These are phyloP conservation scores for Kuschelorhynchus macadamiae DNA, from an alignment of 2,888 invertebrate species.

Conservation along the genomic window DNA sequence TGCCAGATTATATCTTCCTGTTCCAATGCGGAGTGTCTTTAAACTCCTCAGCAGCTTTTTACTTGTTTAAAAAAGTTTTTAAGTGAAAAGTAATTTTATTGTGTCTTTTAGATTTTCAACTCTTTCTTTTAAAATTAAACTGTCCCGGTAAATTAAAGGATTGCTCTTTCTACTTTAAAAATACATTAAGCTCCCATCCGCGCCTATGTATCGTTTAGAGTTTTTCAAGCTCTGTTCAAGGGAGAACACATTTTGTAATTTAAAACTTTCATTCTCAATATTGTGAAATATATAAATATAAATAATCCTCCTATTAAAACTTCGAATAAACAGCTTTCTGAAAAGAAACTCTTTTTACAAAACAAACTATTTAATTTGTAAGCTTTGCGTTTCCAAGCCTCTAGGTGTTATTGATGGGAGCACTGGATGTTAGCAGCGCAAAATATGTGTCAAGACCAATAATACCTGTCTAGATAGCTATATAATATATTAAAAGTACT, in stretches of 20 bases:
- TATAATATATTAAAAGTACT: no score
- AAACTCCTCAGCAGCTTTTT: conserved; percentile 33
- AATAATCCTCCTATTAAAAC: no score
- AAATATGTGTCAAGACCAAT: no score
- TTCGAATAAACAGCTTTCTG: no score
- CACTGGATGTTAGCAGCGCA: no score
- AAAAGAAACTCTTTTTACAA: no score
- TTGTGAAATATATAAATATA: no score
- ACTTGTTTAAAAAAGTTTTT: conserved; percentile 43
- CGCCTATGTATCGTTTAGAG: conserved; percentile 1
- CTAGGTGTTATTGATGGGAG: no score
- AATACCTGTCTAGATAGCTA: no score
- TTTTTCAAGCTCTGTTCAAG: background rate
- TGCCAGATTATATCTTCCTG: conserved; percentile 48
- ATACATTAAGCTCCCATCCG: background rate
- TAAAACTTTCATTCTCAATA: no score
- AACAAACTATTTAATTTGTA: no score
- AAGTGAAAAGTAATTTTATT: conserved; percentile 46
- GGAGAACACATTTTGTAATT: background rate
- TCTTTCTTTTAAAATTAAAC: conserved; percentile 36
- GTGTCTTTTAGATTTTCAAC: conserved; percentile 36
- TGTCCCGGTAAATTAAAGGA: conserved; percentile 33
- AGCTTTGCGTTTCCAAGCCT: no score
- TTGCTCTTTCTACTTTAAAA: conserved; percentile 13
- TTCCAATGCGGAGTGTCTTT: conserved; percentile 34